Base-by-base conservation (phyloP, 2,113 vertebrate species). In the Strix aluco region DNA sequence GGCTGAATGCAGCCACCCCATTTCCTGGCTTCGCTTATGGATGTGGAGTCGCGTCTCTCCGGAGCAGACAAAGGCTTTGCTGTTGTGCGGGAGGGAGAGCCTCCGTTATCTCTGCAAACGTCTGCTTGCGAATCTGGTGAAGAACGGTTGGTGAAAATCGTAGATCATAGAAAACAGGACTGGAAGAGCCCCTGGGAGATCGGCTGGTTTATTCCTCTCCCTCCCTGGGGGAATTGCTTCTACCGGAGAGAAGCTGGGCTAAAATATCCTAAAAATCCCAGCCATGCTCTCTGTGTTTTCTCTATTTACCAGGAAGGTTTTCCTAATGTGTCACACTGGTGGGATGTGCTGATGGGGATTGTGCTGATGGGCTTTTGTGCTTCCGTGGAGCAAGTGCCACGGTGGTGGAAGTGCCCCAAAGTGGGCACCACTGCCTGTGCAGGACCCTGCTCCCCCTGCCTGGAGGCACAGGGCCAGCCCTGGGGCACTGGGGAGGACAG, bases 11-110 rank as follows among this genome's bases (percentile, higher is more conserved):
- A 86, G 86, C 83, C 83, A 30, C 36, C 74, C 54, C 80, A 14
- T 81, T 79, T 94, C 90, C 93, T 86, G 44, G 36, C 77, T 91
- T 52, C 69, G 72, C 93, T 92, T 40, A 6, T 34, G 75, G 89
- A 70, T 0, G 0, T 30, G 61, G 72, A 84, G 63, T 3, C 0
- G 0, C 0, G 1, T 91, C 77, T 87, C 86, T 38, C 26, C 0
- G 0, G 92, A 91, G 59, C 83, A 93, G 81, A 94, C 85, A 91
- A 91, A 95, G 83, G 80, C 81, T 92, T 38, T 61, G 83, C 87
- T 70, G 75, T 38, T 65, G 34, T n/a, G 67, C 0, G 0, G 54
- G 47, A 81, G 72, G 82, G 36, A 94, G 71, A 95, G 44, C 26
- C 26, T 32, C 86, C 2, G 3, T 44, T 30, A 40, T 34, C 77